Percentiles rank a stretch among this genome's conserved stretches.
Evolutionary conservation across 2,113 vertebrate genomes (phyloP).

Genomic region (Callopanchax toddi): DNA sequence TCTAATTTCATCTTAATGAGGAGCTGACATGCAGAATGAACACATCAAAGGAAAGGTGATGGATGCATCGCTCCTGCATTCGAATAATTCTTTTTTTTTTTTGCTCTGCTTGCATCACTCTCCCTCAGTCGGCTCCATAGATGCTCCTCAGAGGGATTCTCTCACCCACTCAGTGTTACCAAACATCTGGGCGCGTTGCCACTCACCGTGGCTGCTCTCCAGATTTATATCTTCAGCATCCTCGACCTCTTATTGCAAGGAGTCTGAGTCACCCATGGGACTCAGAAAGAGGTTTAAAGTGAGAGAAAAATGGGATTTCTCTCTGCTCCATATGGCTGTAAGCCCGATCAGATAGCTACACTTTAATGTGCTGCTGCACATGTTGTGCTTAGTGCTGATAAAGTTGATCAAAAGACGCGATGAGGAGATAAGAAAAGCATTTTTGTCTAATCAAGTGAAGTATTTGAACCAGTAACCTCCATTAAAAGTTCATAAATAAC

Average conservation of each 20-base stretch:
- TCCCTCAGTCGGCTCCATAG: not conserved
- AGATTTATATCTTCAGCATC: slow-evolving; percentile 19
- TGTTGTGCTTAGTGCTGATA: slow-evolving; percentile 1
- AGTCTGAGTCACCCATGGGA: slow-evolving; percentile 22
- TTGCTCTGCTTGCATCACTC: slow-evolving; percentile 12
- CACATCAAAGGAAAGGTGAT: slow-evolving; percentile 4
- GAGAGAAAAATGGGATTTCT: not conserved
- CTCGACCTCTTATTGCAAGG: not conserved
- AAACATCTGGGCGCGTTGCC: slow-evolving; percentile 62
- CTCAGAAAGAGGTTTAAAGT: slow-evolving; percentile 7
- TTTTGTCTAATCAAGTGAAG: not conserved
- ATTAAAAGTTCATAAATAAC: not conserved
- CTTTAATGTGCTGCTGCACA: slow-evolving; percentile 1
- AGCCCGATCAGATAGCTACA: slow-evolving; percentile 20
- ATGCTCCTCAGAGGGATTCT: slow-evolving; percentile 29
- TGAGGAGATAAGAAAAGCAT: not conserved
- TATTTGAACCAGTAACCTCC: not conserved
- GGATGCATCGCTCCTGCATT: slow-evolving; percentile 6
- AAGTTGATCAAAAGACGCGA: not conserved
- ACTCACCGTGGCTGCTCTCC: slow-evolving; percentile 41
- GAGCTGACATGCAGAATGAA: slow-evolving; percentile 5
- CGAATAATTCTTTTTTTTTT: slow-evolving; percentile 3
- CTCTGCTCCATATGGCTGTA: not conserved
- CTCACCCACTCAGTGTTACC: slow-evolving; percentile 22
- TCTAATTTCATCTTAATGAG: slow-evolving; percentile 2